phyloP scores from a whole-genome alignment of 92 coral and sea anemone genomes.

The Ricordea florida region DNA sequence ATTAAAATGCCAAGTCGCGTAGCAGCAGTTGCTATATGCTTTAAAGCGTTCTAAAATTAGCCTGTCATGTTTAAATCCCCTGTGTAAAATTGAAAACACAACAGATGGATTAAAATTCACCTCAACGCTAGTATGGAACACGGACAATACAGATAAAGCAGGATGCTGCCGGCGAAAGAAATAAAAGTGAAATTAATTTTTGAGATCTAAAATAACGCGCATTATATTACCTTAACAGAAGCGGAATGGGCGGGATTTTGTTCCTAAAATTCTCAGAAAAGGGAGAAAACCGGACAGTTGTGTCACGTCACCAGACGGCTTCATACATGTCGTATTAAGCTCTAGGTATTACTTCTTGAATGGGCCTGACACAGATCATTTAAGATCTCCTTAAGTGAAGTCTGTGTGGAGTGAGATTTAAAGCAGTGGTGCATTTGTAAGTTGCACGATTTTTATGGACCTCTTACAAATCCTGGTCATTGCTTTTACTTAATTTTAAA shows the following conservation, averaged over 20 bases:
- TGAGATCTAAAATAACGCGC: background rate
- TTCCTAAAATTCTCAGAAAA: conserved; percentile 28
- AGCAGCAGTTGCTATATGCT: background rate
- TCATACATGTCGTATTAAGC: background rate
- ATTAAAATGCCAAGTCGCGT: background rate
- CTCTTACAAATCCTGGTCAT: no score
- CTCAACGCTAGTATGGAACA: no score
- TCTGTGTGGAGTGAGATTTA: no score
- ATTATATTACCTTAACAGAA: background rate
- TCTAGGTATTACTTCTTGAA: background rate
- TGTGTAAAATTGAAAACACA: no score
- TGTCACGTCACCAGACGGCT: conserved; percentile 4
- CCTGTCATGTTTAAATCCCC: background rate
- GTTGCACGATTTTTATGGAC: no score
- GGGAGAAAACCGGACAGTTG: background rate
- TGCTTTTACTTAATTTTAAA: no score
- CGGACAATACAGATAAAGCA: no score
- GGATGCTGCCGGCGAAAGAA: background rate
- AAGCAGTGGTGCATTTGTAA: no score
- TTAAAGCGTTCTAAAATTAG: background rate
- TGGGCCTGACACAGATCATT: background rate
- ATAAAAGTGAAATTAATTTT: background rate
- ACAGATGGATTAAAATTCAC: no score
- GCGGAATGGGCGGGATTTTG: background rate
- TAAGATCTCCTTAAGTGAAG: no score